Evolutionary conservation across 1,140 invertebrate genomes (phyloP).

Genomic region (Agraylea sexmaculata): DNA sequence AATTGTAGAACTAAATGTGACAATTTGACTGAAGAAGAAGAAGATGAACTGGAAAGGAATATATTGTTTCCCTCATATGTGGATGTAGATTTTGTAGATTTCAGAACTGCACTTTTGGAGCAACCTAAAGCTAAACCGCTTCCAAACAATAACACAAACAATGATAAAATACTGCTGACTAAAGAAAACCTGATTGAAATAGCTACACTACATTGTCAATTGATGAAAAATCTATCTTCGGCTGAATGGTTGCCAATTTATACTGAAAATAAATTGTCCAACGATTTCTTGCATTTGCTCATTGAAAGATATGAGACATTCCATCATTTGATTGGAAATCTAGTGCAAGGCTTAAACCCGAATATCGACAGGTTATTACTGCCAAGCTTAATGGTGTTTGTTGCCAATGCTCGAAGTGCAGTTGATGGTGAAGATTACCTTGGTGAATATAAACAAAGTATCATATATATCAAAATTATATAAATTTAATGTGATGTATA

Average conservation of each 20-base stretch:
- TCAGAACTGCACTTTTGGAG: conserved; percentile 32
- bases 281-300: conserved; percentile 43
- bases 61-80: conserved; percentile 66
- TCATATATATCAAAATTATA: not conserved
- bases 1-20: conserved; percentile 42
- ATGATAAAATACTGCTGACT: conserved; percentile 32
- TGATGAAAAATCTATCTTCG: conserved; percentile 43
- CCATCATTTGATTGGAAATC: conserved; percentile 36
- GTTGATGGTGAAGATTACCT: conserved; percentile 31
- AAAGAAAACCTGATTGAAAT: conserved; percentile 45
- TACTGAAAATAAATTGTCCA: conserved; percentile 25
- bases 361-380: conserved; percentile 39
- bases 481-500: too few relatives aligned
- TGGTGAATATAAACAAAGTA: conserved; percentile 7
- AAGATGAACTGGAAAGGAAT: conserved; percentile 54
- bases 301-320: conserved; percentile 48
- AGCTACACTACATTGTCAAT: conserved; percentile 47
- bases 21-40: conserved; percentile 61
- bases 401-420: conserved; percentile 30
- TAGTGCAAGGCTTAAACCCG: conserved; percentile 37
- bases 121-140: conserved; percentile 13
- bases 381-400: conserved; percentile 40
- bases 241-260: conserved; percentile 44
- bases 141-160: conserved; percentile 12
- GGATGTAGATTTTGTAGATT: conserved; percentile 55